Evolutionary conservation across 2,113 vertebrate species (phyloP), one percentile per base, ranked within the genome.

Genomic region (Phasianus colchicus): DNA sequence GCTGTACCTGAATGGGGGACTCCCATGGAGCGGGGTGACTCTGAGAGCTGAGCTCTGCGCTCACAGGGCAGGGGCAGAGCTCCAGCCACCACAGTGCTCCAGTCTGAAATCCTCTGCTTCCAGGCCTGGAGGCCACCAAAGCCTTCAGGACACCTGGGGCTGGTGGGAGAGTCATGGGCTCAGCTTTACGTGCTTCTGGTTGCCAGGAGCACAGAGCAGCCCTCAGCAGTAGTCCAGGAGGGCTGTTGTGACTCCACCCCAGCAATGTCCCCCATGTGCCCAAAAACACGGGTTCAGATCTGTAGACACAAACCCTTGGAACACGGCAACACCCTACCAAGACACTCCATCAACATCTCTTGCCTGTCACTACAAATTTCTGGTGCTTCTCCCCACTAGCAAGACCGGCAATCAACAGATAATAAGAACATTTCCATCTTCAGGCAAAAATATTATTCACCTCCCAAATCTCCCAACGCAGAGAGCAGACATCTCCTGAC

Each of bases 361-460:
- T 43, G 22, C 50, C 27, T 73, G 17, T 16, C 50, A 61, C 11
- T 24, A 42, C 40, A 12, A 63, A 69, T 47, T 24, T 36, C 14
- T 70, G 67, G 64, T 15, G 20, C 57, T 54, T 6, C 40, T 21
- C 45, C 52, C 25, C 48, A 66, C 7, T 3, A 30, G 69, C 71
- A 60, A 32, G 11, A 45, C 43, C 32, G 77, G 64, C 32, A 38
- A 43, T 2, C 42, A 77, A 88, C 24, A 54, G 36, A 0, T 7
- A 70, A 5, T 76, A 92, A 72, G 73, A 91, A 36, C 29, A 86
- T 36, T 85, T 70, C 42, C 13, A 5, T 64, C 91, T 84, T 89
- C 52, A 83, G 83, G 88, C 70, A 90, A 81, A 84, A 70, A n/a
- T 24, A 61, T 91, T 61, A 57, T 58, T 88, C 36, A 57, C 43